Base-by-base conservation (phyloP, 2,113 vertebrate species). In the Phylloscopus trochiloides region DNA sequence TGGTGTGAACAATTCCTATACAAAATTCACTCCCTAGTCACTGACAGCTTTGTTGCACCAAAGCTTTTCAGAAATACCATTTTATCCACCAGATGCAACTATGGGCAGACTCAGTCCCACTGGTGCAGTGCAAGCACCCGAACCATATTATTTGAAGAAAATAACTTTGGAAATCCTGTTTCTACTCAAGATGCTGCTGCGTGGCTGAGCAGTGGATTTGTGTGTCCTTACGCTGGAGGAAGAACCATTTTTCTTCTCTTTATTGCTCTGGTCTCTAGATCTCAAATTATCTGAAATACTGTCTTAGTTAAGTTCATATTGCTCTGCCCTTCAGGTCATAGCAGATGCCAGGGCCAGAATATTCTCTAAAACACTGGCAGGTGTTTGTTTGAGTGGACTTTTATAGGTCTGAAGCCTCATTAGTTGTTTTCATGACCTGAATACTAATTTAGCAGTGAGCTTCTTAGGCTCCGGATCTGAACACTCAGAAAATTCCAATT, bases 341-440 rank as follows among this genome's bases (percentile, higher is more conserved):
- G 83, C 93, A 84, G 86, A 95, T 92, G 89, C 70, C 66, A 81
- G n/a, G 86, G 80, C 80, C 73, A 94, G 86, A 91, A 89, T 48
- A 94, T 84, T 73, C 73, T 92, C 91, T 81, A 59, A 91, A 97
- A 96, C 76, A 91, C 65, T 72, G 80, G 91, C 95, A 97, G 95
- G 92, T 97, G 95, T 91, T 95, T 96, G 88, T 92, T 94, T 81
- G 83, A 97, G 94, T 81, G 95, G 86, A 92, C 86, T 92, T 94
- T 95, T 96, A 96, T 95, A 91, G 88, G 86, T 95, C 92, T 96
- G 95, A 96, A 97, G 94, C 91, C 92, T 97, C 96, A 96, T 95
- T 97, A 97, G 95, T 61, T 95, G 83, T 92, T 94, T 91, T 94
- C 79, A 81, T 96, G 95, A 87, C 68, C 80, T 61, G 95, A 94